Evolutionary conservation across 2,113 vertebrate species (phyloP).

Genomic region (Plectropomus leopardus): DNA sequence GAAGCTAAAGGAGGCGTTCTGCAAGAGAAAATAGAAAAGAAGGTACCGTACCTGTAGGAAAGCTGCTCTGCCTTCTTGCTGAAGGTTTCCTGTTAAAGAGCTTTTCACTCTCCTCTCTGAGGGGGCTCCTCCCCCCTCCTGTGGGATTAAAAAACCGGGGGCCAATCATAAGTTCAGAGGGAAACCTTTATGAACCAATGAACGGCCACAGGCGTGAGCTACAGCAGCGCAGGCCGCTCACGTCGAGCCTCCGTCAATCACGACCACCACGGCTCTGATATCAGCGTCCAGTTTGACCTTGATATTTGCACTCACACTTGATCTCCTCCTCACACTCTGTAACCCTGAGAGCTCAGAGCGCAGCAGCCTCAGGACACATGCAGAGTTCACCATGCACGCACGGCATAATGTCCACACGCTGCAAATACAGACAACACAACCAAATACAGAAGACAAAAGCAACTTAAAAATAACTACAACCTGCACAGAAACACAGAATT

Average conservation of each 20-base stretch:
- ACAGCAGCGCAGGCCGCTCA: conserved; percentile 2
- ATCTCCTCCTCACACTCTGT: neutral
- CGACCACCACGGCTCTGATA: conserved; percentile 34
- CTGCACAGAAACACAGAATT: neutral
- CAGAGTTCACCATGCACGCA: too few relatives aligned
- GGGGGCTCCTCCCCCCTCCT: conserved; percentile 55
- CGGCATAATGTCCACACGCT: too few relatives aligned
- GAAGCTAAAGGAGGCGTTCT: neutral
- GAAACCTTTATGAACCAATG: conserved; percentile 58
- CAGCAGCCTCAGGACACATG: neutral
- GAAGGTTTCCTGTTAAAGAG: conserved; percentile 52
- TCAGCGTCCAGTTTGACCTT: conserved; percentile 67
- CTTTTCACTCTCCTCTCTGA: conserved; percentile 52
- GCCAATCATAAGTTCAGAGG: too few relatives aligned
- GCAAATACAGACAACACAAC: neutral
- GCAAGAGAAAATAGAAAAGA: conserved; percentile 7
- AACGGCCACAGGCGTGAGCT: conserved; percentile 25
- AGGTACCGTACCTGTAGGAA: conserved; percentile 73
- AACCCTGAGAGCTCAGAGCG: neutral
- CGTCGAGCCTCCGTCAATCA: conserved; percentile 32
- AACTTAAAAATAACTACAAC: neutral
- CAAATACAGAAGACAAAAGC: neutral
- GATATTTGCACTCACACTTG: conserved; percentile 36
- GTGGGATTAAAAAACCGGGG: conserved; percentile 66
- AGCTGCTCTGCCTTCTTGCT: conserved; percentile 64